Conservation (phyloP, 2,113 vertebrate species). For the Labeo rohita region DNA sequence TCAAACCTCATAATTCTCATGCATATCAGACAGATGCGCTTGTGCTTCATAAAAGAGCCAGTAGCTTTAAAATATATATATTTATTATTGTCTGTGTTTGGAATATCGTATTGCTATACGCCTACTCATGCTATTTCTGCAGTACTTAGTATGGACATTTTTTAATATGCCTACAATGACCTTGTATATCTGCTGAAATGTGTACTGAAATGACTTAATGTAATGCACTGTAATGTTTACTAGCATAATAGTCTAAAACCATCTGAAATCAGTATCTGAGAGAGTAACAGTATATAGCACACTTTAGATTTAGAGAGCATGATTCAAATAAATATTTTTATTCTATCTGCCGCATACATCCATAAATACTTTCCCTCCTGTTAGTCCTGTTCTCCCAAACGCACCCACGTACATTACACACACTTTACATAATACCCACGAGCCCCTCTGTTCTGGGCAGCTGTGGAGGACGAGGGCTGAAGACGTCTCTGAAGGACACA, state of each 20-base stretch:
- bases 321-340: constrained; percentile 1
- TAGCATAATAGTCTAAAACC: neutral
- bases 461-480: constrained; percentile 7
- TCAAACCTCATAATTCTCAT: neutral
- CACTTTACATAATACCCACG: constrained; percentile 22
- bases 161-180: neutral
- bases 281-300: neutral
- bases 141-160: neutral
- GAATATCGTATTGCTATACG: neutral
- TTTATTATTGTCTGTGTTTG: neutral
- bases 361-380: constrained; percentile 7
- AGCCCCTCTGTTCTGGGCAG: constrained; percentile 11
- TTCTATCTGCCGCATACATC: neutral
- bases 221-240: neutral
- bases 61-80: neutral
- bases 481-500: constrained; percentile 18
- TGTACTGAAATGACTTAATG: neutral
- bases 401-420: constrained; percentile 24
- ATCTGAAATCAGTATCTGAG: neutral
- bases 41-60: neutral
- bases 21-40: neutral
- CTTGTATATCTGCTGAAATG: neutral
- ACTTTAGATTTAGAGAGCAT: neutral
- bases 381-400: constrained; percentile 13
- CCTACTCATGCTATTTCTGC: neutral